Evolutionary conservation across 64 coral and sea anemone species (phyloP).

Genomic region (Dendrophyllia cribrosa): DNA sequence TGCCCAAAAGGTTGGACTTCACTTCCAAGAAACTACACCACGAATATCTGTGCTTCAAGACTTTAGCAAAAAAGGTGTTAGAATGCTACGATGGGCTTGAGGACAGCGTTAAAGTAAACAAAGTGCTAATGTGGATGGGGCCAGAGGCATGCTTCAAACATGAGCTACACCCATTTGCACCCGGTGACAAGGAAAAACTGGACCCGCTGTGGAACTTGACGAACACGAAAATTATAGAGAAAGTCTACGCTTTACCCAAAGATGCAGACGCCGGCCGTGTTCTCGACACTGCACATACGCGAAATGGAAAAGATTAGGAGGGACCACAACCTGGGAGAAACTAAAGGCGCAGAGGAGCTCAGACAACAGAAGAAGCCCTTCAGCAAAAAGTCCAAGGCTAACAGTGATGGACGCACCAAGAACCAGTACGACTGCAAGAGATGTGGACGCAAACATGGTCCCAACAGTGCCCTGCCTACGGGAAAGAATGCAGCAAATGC

Average conservation of each 20-base stretch:
- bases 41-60: constrained; percentile 83
- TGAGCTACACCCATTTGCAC: constrained; percentile 62
- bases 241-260: constrained; percentile 82
- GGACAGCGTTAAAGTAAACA: constrained; percentile 82
- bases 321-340: constrained; percentile 88
- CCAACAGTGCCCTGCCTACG: constrained; percentile 69
- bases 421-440: constrained; percentile 73
- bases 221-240: constrained; percentile 85
- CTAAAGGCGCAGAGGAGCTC: constrained; percentile 79
- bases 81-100: constrained; percentile 72
- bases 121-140: constrained; percentile 81
- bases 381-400: constrained; percentile 65
- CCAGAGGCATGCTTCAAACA: constrained; percentile 66
- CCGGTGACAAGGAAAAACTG: constrained; percentile 79
- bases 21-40: constrained; percentile 81
- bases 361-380: constrained; percentile 12
- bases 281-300: constrained; percentile 86
- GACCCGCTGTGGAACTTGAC: constrained; percentile 81
- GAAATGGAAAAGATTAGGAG: constrained; percentile 87
- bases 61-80: constrained; percentile 84
- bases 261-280: constrained; percentile 78
- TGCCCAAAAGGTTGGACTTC: constrained; percentile 84
- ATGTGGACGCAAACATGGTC: background rate
- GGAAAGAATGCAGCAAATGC: constrained; percentile 87
- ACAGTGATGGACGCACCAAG: constrained; percentile 75